Base-by-base conservation (phyloP, 2,797 vertebrate species). In the Mormyrus proboscirostris region DNA sequence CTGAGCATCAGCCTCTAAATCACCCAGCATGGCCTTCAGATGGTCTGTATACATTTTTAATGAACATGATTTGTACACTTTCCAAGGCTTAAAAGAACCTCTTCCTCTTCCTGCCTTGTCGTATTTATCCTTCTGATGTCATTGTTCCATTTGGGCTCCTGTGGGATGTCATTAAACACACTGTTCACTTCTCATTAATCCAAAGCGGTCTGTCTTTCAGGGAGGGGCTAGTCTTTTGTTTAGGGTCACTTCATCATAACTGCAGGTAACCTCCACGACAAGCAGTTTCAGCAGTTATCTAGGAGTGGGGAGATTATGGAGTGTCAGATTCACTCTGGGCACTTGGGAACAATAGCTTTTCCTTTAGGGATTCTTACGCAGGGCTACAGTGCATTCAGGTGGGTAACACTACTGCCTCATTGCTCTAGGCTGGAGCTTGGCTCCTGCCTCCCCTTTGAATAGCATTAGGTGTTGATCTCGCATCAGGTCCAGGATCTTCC, bases 31-130 rank as follows among this genome's bases (percentile, higher is more conserved):
- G 85, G 85, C 29, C 33, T 55, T 59, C 53, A 51, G 83, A 86
- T 86, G 83, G 83, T 86, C 22, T 86, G 83, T 38, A 55, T 87
- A 38, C 53, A 87, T 87, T 87, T 87, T 59, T 87, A 87, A 87
- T 87, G 85, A 87, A 87, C 85, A 59, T 57, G 50, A 57, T 59
- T 87, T 57, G 85, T 16, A 87, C 85, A 38, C 33, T 57, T 87
- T 59, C 85, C 25, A n/a, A 38, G 2, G 38, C 25, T 33, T 86
- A 55, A 86, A 86, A 86, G 29, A 86, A 41, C 29, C 85, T 16
- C 12, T 86, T 87, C 53, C 53, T 87, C 22, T 57, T 57, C 51
- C 85, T 22, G 53, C 51, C 53, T 33, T 55, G 51, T 87, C 33
- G 14, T 59, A 87, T 55, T 57, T 57, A 53, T 87, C 85, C 51